Base-by-base conservation (phyloP, 2,888 invertebrate genomes). In the Allophyes oxyacanthae region DNA sequence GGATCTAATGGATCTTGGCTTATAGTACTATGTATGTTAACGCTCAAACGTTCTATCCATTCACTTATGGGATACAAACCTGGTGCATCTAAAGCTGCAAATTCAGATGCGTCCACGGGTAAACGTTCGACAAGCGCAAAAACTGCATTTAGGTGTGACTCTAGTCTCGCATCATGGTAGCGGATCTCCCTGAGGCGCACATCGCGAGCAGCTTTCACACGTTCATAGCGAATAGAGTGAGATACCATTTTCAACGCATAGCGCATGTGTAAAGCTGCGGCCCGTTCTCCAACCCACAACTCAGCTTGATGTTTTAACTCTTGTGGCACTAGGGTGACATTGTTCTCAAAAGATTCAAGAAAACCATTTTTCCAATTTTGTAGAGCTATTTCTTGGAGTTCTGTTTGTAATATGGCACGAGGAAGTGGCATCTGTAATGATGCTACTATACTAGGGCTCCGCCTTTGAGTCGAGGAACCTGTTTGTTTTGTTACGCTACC, bases 341-440 rank as follows among this genome's bases (percentile, higher is more conserved):
- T 89, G 32, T 61, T 78, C 50, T 81, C 77, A 57, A 92, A 87
- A n/a, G 87, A 82, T 77, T 91, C 90, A 4, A 93, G 78, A 50
- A 91, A 92, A 25, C 89, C 89, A 60, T 90, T 89, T 56, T 79
- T 84, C 90, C 90, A 91, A 58, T 91, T 90, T 48, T 59, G 57
- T 25, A 92, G 71, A 10, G 88, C 81, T 32, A 78, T 2, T 69
- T 84, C 82, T 73, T 92, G 87, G 9, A 90, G 73, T 62, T 87
- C 84, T 1, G 89, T 88, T 78, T 88, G 83, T 11, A 88, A 78
- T 56, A 91, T 81, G 2, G 81, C 82, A 14, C 86, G 85, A 0
- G 82, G 78, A 20, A 87, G 59, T 28, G 81, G 77, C 25, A 69
- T 67, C 9, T 61, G 54, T 6, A 71, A 30, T 7, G 51, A 46